Evolutionary conservation across 2,888 invertebrate genomes (phyloP), one percentile per base, ranked within the genome.

Genomic region (Pyrochroa serraticornis): DNA sequence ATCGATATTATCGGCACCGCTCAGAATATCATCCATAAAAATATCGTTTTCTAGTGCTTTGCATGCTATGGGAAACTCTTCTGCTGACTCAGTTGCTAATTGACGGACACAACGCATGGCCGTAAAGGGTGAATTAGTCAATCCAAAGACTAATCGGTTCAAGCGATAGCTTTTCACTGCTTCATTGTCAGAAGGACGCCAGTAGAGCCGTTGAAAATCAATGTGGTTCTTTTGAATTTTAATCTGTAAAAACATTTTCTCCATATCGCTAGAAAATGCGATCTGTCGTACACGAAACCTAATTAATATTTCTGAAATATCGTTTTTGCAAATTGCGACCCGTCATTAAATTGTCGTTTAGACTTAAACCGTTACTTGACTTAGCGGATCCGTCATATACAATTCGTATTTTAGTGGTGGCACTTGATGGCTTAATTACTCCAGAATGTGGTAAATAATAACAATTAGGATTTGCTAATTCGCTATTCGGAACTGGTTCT

Each of bases 221-320:
- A 3, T 31, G 22, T 8, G 12, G 3, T 45, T 7, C n/a, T 7
- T 34, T 30, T n/a, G n/a, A 8, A 51, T 22, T 13, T 35, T 34
- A 10, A 51, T 45, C 43, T 51, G 51, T 7, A 30, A 10, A 13
- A 51, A 51, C 51, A 51, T 51, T 35, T 45, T 44, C 37, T 42
- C 35, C 8, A 51, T 51, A 12, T 51, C 51, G 36, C 44, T 34
- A 6, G 51, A 33, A 8, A 51, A 8, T n/a, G 31, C 51, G 3
- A 51, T 34, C 8, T 30, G 44, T 9, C 44, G 34, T 13, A 22
- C 8, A 7, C 51, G 43, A 35, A 51, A 51, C 8, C 35, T 12
- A 8, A 51, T 10, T 32, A 51, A 30, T 1, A 51, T 51, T 10
- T n/a, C 10, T 5, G 44, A 51, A 8, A 45, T 44, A 43, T 45